These are phyloP conservation scores for Nemurella pictetii DNA, from an alignment of 2,888 invertebrate species.

Conservation along the genomic window DNA sequence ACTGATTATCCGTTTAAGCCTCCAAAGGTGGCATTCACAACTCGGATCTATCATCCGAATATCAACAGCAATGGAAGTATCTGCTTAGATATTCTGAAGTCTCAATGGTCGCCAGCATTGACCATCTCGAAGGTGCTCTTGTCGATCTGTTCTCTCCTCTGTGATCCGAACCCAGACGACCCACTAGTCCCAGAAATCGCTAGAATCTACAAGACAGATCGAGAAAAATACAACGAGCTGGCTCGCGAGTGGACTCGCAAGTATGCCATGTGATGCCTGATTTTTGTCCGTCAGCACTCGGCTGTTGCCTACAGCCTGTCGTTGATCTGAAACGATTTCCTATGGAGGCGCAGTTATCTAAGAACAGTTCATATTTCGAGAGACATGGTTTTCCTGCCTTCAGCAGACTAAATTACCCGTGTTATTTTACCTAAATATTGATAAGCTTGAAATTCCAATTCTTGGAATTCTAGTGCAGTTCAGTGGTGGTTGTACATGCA, in stretches of 20 bases:
- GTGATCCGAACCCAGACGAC: slow-evolving; percentile 99
- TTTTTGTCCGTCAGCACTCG: neutral
- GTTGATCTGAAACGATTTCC: neutral
- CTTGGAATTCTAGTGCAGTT: neutral
- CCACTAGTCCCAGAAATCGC: slow-evolving; percentile 99
- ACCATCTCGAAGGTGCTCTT: slow-evolving; percentile 99
- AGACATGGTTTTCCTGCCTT: neutral
- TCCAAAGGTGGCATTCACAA: slow-evolving; percentile 99
- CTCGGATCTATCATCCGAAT: slow-evolving; percentile 99
- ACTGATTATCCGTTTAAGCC: slow-evolving; percentile 99
- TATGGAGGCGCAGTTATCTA: neutral
- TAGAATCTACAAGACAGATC: slow-evolving; percentile 99
- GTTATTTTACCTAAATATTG: neutral
- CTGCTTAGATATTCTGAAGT: slow-evolving; percentile 99
- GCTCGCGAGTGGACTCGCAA: slow-evolving; percentile 99
- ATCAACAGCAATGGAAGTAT: slow-evolving; percentile 99
- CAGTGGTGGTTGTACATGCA: neutral
- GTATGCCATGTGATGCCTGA: slow-evolving; percentile 95
- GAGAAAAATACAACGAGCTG: slow-evolving; percentile 98
- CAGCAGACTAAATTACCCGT: neutral
- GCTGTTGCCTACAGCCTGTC: neutral
- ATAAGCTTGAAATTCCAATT: neutral
- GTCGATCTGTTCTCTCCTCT: slow-evolving; percentile 99
- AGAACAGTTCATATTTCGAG: neutral
- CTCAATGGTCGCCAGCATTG: slow-evolving; percentile 99